Base-by-base conservation (phyloP, 1,140 invertebrate genomes). In the Lordiphosa stackelbergi region DNA sequence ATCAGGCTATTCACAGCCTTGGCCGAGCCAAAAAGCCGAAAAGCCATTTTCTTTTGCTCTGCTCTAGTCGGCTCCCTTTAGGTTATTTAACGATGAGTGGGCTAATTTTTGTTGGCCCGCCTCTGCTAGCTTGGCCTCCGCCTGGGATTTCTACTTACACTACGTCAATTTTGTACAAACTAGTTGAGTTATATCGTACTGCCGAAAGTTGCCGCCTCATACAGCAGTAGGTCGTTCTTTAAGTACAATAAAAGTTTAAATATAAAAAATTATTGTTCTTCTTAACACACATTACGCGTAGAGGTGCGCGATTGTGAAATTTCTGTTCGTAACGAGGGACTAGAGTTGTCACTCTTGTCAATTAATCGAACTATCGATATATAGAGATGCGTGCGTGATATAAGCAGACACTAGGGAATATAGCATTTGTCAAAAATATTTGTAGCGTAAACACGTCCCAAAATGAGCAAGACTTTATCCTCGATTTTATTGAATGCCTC, bases 31-130 rank as follows among this genome's bases (percentile, higher is more conserved):
- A 87, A 47, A 42, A 87, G 53, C 51, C 85, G 79, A 55, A 79
- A 72, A 11, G 85, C 85, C 85, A 87, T 38, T 35, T 61, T 47
- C 45, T 57, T 54, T 37, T 31, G 5, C 19, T 37, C 38, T 38
- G 45, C 19, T 43, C n/a, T 2, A 24, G 16, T 37, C 51, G 41
- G 6, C 24, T 31, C 8, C 10, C 55, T 69, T 62, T 73, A 78
- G 77, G 77, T 77, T 81, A 81, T 71, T 75, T 81, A 81, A 81
- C 77, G 58, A 77, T 61, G 62, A 61, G 48, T 74, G 40, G 35
- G 69, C 66, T 57, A 45, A 31, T 55, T 22, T 12, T 54, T 48
- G 43, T 45, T 68, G 58, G 28, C 22, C 22, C 24, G 28, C 28
- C 28, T 54, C 28, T 24, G 37, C 48, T 69, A 40, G 11, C 34